Base-by-base conservation (phyloP, 2,888 invertebrate genomes). In the Ganaspis brasiliensis region DNA sequence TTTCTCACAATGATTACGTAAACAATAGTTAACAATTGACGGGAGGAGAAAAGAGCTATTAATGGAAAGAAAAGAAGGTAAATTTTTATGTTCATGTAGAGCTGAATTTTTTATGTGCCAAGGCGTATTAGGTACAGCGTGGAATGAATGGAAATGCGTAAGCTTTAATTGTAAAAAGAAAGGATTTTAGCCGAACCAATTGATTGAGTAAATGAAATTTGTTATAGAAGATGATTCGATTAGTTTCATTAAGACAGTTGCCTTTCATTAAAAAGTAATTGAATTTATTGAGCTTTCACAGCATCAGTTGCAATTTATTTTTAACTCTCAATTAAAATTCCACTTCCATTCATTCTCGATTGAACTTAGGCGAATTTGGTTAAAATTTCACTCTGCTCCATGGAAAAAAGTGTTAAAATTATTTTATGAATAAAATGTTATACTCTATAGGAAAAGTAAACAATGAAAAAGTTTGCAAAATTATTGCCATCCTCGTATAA, bases 211-310 rank as follows among this genome's bases (percentile, higher is more conserved):
- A 31, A 31, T 31, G 31, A 12, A 24, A 24, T 56, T 2, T 1
- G 3, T n/a, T n/a, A 37, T 12, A 31, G 37, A 61, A 37, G 14
- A 21, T 0, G 37, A 21, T 37, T 61, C 14, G 37, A 61, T 37
- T 61, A 14, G 61, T 21, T 37, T 61, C 37, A 37, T 37, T 61
- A 61, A 61, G 37, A 61, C 61, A 52, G n/a, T 12, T 37, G 19
- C 35, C 61, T 61, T 61, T 35, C 37, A 61, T 61, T 61, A 19
- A 61, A 37, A 37, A 12, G 37, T 37, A 37, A 37, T 61, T 61
- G 19, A 61, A 61, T 61, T 37, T 37, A 61, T 12, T 61, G 16
- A 19, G 8, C 19, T 1, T 14, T 52, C 52, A 8, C 52, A 0
- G 12, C 31, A n/a, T 35, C 9, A 16, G 16, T 35, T 0, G 3